These are phyloP conservation scores for Fissipunctia ypsillon DNA, from an alignment of 2,888 invertebrate species.

Conservation along the genomic window DNA sequence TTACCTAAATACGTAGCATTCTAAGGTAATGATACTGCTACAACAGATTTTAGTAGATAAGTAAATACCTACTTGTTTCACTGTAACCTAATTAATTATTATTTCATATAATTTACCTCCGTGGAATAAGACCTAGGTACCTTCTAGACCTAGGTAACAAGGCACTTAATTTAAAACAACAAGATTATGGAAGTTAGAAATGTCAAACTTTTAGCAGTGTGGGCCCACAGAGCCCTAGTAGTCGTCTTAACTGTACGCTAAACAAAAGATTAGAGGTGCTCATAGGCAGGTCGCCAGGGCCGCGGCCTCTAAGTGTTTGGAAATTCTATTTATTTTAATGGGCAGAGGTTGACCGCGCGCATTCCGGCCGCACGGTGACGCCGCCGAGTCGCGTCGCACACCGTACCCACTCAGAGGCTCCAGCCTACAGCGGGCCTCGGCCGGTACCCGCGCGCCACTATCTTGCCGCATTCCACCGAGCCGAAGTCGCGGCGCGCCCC, in stretches of 20 bases:
- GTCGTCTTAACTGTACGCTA: conserved; percentile 63
- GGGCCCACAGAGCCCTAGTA: conserved; percentile 43
- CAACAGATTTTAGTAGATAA: neutral
- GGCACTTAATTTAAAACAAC: conserved; percentile 12
- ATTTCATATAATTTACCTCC: neutral
- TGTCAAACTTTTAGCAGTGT: conserved; percentile 25
- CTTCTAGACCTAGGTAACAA: neutral
- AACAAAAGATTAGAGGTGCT: conserved; percentile 70
- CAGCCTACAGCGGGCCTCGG: conserved; percentile 80
- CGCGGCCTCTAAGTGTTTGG: conserved; percentile 72
- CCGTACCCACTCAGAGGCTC: conserved; percentile 72
- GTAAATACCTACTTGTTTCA: neutral
- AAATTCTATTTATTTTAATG: conserved; percentile 80
- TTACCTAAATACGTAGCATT: neutral
- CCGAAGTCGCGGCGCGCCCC: conserved; percentile 88
- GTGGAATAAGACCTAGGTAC: neutral
- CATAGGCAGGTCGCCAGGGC: conserved; percentile 65
- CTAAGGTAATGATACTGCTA: neutral
- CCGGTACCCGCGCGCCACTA: conserved; percentile 84
- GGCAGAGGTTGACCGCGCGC: conserved; percentile 80
- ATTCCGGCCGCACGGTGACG: conserved; percentile 75
- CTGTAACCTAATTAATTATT: neutral
- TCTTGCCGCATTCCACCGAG: conserved; percentile 87
- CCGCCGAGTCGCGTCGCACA: conserved; percentile 73
- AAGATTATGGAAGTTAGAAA: neutral